Conservation (phyloP, 2,113 vertebrate genomes). For the Menidia beryllina region DNA sequence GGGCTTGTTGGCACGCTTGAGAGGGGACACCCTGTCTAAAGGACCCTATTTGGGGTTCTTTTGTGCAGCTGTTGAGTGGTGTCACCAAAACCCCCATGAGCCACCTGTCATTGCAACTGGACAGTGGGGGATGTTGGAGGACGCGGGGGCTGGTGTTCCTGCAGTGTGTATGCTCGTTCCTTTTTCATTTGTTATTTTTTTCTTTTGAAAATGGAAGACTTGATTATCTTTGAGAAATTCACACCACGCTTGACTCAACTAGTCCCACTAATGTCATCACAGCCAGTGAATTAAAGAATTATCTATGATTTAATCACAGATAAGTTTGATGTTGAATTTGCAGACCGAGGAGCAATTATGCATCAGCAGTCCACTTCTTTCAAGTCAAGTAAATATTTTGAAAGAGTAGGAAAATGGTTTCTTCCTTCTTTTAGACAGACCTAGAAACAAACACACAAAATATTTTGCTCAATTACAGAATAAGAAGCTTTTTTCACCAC, state of each 20-base stretch:
- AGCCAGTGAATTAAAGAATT: conserved; percentile 10
- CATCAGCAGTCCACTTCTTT: conserved; percentile 12
- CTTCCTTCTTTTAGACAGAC: background rate
- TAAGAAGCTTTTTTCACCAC: background rate
- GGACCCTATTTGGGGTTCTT: conserved; percentile 71
- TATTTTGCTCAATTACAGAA: conserved; percentile 2
- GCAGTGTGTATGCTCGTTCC: background rate
- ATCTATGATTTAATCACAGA: conserved; percentile 46
- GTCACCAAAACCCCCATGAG: conserved; percentile 73
- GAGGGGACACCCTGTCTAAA: conserved; percentile 71
- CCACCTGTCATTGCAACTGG: conserved; percentile 84
- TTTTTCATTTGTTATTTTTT: conserved; percentile 3
- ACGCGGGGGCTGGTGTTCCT: conserved; percentile 51
- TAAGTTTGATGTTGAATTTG: conserved; percentile 4
- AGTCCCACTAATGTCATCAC: conserved; percentile 10
- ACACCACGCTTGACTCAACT: background rate
- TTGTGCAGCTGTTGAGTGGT: conserved; percentile 83
- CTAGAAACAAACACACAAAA: background rate
- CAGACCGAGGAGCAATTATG: background rate
- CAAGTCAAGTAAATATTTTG: conserved; percentile 7
- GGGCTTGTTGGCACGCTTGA: conserved; percentile 74
- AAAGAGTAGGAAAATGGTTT: conserved; percentile 16
- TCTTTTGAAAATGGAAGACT: background rate
- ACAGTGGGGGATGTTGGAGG: conserved; percentile 55
- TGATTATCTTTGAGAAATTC: conserved; percentile 18